Evolutionary conservation across 2,797 vertebrate species (phyloP).

Genomic region (Sebastes matsubarae): DNA sequence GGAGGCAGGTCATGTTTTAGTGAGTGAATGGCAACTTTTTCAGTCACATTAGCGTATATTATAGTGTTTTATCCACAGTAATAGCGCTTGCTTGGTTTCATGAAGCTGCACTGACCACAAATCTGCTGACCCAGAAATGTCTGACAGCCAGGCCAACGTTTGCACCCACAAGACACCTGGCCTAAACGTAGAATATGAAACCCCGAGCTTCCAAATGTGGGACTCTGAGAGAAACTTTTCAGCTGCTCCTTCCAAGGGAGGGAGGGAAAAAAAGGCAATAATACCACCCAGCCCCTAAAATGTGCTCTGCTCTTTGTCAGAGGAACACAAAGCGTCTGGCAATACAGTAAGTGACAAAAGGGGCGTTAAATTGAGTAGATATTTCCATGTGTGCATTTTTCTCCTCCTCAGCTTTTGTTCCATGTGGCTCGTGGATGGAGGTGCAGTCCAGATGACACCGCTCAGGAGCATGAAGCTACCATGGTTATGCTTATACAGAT

Average conservation of each 20-base stretch:
- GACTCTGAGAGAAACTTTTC: conserved; percentile 39
- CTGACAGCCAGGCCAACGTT: background rate
- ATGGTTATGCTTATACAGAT: background rate
- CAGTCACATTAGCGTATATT: background rate
- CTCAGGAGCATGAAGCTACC: background rate
- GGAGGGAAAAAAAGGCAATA: conserved; percentile 1
- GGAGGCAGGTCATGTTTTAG: conserved; percentile 8
- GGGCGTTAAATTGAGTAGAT: conserved; percentile 62
- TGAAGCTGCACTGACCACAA: background rate
- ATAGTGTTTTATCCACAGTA: background rate
- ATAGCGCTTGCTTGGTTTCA: background rate
- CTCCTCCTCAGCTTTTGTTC: conserved; percentile 52
- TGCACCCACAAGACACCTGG: conserved; percentile 14
- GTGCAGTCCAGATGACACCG: conserved; percentile 27
- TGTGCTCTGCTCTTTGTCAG: conserved; percentile 62
- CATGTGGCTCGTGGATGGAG: conserved; percentile 24
- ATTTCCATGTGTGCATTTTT: conserved; percentile 72
- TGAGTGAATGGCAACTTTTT: background rate
- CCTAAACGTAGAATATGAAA: conserved; percentile 7
- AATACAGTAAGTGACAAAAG: conserved; percentile 63
- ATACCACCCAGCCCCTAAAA: conserved; percentile 51
- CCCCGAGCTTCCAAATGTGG: background rate
- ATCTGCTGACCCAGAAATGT: conserved; percentile 3
- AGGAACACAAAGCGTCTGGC: conserved; percentile 61
- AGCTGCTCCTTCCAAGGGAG: conserved; percentile 22